phyloP scores from a whole-genome alignment of 1,140 invertebrate species.

The Nebria ingens region DNA sequence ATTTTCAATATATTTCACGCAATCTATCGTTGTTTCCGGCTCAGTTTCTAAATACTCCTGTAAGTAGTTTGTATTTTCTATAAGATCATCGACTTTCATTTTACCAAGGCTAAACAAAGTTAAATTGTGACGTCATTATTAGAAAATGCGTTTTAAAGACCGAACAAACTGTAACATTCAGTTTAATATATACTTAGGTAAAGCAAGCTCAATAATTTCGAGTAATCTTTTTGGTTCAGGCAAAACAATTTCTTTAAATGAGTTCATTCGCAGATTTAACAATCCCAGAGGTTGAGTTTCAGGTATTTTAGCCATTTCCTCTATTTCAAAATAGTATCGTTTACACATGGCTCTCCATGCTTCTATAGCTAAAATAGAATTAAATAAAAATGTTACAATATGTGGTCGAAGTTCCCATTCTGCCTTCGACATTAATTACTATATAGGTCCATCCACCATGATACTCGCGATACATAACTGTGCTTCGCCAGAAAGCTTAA shows the following conservation, averaged over 20 bases:
- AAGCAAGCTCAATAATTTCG: slow-evolving; percentile 43
- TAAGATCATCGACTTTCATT: slow-evolving; percentile 45
- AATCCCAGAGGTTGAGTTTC: slow-evolving; percentile 46
- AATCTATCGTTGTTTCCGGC: slow-evolving; percentile 51
- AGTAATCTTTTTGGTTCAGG: slow-evolving; percentile 57
- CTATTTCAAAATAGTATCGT: slow-evolving; percentile 48
- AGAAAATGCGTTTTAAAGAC: no score
- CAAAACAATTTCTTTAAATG: slow-evolving; percentile 57
- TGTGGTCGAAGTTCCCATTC: no score
- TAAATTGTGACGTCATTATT: no score
- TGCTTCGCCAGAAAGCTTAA: no score
- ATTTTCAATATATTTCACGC: slow-evolving; percentile 57
- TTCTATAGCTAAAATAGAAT: slow-evolving; percentile 35
- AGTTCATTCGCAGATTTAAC: slow-evolving; percentile 52
- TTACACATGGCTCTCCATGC: slow-evolving; percentile 46
- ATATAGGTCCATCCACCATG: no score
- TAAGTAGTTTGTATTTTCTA: slow-evolving; percentile 47
- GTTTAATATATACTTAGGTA: slow-evolving; percentile 38
- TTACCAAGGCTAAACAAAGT: slow-evolving; percentile 42
- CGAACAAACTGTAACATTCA: slow-evolving; percentile 18
- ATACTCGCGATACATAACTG: no score
- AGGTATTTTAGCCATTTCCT: slow-evolving; percentile 48
- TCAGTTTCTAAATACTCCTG: slow-evolving; percentile 48
- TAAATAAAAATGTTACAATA: slow-evolving; percentile 2
- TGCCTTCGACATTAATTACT: no score